These are phyloP conservation scores for Nerophis ophidion DNA, from an alignment of 2,113 vertebrate species.

Conservation along the genomic window DNA sequence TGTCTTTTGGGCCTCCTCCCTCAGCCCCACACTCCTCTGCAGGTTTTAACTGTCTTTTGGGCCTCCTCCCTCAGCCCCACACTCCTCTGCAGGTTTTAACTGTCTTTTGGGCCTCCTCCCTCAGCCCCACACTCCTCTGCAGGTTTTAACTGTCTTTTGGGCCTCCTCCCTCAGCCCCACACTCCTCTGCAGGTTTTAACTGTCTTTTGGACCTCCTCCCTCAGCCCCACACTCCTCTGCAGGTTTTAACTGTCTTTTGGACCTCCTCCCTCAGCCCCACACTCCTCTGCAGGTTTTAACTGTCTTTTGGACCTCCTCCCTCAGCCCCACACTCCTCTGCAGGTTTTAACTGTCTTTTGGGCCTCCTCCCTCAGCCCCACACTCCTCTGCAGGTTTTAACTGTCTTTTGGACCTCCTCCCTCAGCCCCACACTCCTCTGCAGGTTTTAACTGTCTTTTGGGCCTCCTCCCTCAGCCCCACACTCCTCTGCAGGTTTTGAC, in stretches of 20 bases:
- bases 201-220: slow-evolving; percentile 32
- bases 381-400: slow-evolving; percentile 44
- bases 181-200: slow-evolving; percentile 44
- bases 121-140: slow-evolving; percentile 29
- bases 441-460: slow-evolving; percentile 32
- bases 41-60: slow-evolving; percentile 32
- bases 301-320: slow-evolving; percentile 32
- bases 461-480: slow-evolving; percentile 31
- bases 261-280: slow-evolving; percentile 31
- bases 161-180: slow-evolving; percentile 31
- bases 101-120: slow-evolving; percentile 33
- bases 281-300: slow-evolving; percentile 44
- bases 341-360: slow-evolving; percentile 32
- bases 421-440: slow-evolving; percentile 29
- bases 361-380: slow-evolving; percentile 31
- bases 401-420: slow-evolving; percentile 32
- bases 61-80: slow-evolving; percentile 31
- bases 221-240: slow-evolving; percentile 29
- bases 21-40: slow-evolving; percentile 29
- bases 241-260: slow-evolving; percentile 32
- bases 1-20: slow-evolving; percentile 33
- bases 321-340: slow-evolving; percentile 29
- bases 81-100: slow-evolving; percentile 44
- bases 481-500: slow-evolving; percentile 44
- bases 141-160: slow-evolving; percentile 32